A percentile compares a stretch with the other conserved stretches of the same genome.
Conservation (phyloP, 2,113 vertebrate species). For the Osmerus mordax region DNA sequence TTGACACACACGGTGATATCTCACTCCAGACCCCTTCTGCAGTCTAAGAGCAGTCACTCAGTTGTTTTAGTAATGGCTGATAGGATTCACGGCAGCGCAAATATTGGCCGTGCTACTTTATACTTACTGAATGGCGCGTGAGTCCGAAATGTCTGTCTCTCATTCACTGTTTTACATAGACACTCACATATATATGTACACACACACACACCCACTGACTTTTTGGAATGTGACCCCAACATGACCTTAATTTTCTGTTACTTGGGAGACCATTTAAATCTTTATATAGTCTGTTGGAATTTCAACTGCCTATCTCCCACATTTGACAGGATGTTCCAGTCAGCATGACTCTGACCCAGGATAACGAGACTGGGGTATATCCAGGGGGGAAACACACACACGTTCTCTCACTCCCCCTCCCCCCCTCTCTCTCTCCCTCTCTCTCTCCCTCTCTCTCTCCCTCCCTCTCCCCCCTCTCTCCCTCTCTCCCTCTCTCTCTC, state of each 20-base stretch:
- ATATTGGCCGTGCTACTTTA: conserved; percentile 18
- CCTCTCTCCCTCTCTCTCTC: too few relatives aligned
- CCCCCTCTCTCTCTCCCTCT: too few relatives aligned
- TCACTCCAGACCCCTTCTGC: not conserved
- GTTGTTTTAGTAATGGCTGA: not conserved
- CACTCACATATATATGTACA: not conserved
- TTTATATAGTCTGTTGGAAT: conserved; percentile 27
- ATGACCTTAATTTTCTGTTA: conserved; percentile 28
- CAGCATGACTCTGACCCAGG: not conserved
- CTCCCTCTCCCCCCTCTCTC: too few relatives aligned
- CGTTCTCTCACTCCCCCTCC: not conserved
- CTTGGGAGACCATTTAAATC: conserved; percentile 22
- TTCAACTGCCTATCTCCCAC: conserved; percentile 28
- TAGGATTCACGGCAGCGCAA: not conserved
- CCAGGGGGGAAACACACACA: not conserved
- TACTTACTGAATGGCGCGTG: not conserved
- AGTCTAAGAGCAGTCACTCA: not conserved
- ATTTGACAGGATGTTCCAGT: conserved; percentile 22
- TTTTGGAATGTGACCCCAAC: conserved; percentile 31
- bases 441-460: too few relatives aligned
- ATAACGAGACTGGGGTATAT: not conserved
- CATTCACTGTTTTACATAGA: conserved; percentile 14
- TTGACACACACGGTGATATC: conserved; percentile 59
- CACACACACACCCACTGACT: not conserved
- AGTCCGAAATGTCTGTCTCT: conserved; percentile 37